Conservation (phyloP, 2,113 vertebrate genomes). For the Mormoops blainvillei region DNA sequence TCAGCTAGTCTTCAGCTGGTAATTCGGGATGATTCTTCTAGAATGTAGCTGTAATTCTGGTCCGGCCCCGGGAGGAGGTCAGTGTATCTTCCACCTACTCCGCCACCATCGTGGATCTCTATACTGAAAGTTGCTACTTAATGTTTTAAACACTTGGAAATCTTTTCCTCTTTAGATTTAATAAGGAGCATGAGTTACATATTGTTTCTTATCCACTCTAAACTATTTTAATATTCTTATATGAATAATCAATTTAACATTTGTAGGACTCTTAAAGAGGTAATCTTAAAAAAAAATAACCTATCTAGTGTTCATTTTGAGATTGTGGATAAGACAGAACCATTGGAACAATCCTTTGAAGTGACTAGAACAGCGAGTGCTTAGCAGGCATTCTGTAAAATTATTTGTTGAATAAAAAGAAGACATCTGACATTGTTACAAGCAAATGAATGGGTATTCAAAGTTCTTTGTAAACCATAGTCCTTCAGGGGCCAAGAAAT, state of each 20-base stretch:
- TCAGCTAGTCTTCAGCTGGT: too few relatives aligned
- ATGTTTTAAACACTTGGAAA: neutral
- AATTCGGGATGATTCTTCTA: too few relatives aligned
- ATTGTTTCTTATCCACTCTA: neutral
- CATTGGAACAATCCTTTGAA: neutral
- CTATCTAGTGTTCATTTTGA: neutral
- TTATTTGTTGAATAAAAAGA: neutral
- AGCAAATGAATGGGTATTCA: neutral
- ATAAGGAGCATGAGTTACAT: neutral
- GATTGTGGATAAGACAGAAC: neutral
- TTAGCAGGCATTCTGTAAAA: neutral
- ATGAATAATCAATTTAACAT: neutral
- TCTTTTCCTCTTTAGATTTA: conserved; percentile 1
- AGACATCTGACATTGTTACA: neutral
- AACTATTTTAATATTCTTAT: neutral
- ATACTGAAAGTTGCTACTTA: neutral
- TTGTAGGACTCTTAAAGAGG: neutral
- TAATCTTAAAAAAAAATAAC: neutral
- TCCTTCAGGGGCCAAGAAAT: neutral
- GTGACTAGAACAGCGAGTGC: neutral
- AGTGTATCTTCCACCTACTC: too few relatives aligned
- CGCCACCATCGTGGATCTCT: neutral
- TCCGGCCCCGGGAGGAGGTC: too few relatives aligned
- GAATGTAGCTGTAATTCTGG: too few relatives aligned
- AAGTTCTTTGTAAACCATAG: neutral